Conservation (phyloP, 2,113 vertebrate species). For the Mirza zaza region DNA sequence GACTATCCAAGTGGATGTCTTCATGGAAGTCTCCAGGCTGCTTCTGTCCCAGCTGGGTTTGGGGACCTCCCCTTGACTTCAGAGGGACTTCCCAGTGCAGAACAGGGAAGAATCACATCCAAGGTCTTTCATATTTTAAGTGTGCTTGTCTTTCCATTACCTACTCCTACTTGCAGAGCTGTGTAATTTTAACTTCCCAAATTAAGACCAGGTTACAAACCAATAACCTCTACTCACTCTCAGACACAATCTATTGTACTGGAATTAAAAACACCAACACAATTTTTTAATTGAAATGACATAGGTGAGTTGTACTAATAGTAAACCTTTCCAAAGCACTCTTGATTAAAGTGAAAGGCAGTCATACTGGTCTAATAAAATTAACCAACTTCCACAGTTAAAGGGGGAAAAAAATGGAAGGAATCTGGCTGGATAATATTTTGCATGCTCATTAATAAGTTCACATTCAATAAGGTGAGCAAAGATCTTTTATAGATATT, state of each 20-base stretch:
- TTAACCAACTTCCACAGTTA: neutral
- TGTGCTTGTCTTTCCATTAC: conserved; percentile 75
- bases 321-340: conserved; percentile 38
- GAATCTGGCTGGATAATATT: neutral
- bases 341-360: neutral
- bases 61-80: conserved; percentile 79
- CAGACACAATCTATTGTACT: conserved; percentile 61
- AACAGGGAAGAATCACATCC: conserved; percentile 55
- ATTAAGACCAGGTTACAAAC: conserved; percentile 72
- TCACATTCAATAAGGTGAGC: neutral
- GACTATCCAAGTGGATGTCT: conserved; percentile 73
- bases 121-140: conserved; percentile 69
- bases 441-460: neutral
- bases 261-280: conserved; percentile 39
- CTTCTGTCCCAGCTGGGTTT: conserved; percentile 64
- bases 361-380: neutral
- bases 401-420: neutral
- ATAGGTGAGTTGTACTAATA: conserved; percentile 6
- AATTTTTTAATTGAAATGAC: neutral
- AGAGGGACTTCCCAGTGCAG: conserved; percentile 75
- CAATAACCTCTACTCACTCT: conserved; percentile 55
- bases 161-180: conserved; percentile 68
- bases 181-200: conserved; percentile 75
- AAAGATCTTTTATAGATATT: neutral
- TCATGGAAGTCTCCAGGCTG: conserved; percentile 64